These are phyloP conservation scores for Reticulitermes lucifugus DNA, from an alignment of 2,888 invertebrate species.

Conservation along the genomic window DNA sequence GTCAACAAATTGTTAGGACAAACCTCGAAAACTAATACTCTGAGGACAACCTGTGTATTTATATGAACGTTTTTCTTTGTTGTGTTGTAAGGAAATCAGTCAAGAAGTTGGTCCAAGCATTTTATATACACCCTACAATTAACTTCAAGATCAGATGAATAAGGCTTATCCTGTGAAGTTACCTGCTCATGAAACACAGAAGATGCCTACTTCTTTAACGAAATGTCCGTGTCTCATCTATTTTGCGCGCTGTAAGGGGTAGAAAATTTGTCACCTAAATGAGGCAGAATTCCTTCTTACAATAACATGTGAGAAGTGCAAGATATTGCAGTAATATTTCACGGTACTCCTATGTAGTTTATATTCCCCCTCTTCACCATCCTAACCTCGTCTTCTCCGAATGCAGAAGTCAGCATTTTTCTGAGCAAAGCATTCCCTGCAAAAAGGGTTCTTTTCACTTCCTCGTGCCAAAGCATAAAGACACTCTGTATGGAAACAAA, in stretches of 20 bases:
- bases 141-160: neutral
- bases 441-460: slow-evolving; percentile 1
- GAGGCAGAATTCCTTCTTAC: slow-evolving; percentile 24
- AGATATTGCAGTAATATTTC: slow-evolving; percentile 32
- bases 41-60: too few relatives aligned
- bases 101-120: too few relatives aligned
- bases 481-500: too few relatives aligned
- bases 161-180: neutral
- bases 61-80: too few relatives aligned
- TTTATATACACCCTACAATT: neutral
- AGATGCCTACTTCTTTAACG: neutral
- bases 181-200: neutral
- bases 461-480: too few relatives aligned
- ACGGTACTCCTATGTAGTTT: slow-evolving; percentile 17
- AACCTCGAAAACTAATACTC: too few relatives aligned
- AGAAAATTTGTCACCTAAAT: slow-evolving; percentile 33
- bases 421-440: neutral
- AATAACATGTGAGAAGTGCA: slow-evolving; percentile 20
- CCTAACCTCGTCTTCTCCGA: neutral
- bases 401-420: neutral
- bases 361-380: neutral
- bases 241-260: slow-evolving; percentile 10
- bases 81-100: too few relatives aligned
- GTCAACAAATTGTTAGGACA: too few relatives aligned
- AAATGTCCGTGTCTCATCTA: slow-evolving; percentile 12